These are phyloP conservation scores for Leptodactylus fallax DNA, from an alignment of 2,797 vertebrate species.

Conservation along the genomic window DNA sequence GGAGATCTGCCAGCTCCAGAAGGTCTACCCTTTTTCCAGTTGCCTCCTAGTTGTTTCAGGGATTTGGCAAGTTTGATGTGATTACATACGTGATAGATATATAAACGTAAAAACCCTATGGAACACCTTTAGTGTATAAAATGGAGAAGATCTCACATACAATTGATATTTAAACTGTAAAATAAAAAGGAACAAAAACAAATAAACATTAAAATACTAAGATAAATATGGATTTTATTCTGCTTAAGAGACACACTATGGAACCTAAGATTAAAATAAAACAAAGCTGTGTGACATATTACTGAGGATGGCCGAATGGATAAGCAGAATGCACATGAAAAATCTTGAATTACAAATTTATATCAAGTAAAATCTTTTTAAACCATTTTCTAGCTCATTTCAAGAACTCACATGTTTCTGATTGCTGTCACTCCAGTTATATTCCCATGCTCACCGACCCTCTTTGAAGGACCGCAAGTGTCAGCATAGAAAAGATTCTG, in stretches of 20 bases:
- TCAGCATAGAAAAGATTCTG: slow-evolving; percentile 35
- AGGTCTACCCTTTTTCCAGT: too few species aligned
- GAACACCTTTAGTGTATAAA: too few species aligned
- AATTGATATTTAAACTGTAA: too few species aligned
- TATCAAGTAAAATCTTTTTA: neutral
- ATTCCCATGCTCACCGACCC: slow-evolving; percentile 25
- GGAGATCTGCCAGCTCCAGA: too few species aligned
- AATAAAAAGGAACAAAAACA: too few species aligned
- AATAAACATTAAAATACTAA: too few species aligned
- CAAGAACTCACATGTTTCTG: neutral
- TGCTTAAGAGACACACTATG: neutral
- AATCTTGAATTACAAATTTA: neutral
- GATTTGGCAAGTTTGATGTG: too few species aligned
- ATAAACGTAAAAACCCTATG: too few species aligned
- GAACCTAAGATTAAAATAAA: neutral
- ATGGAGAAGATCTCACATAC: too few species aligned
- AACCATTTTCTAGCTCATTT: neutral
- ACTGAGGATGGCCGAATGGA: neutral
- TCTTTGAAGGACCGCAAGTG: slow-evolving; percentile 33
- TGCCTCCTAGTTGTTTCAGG: too few species aligned
- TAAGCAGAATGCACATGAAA: neutral
- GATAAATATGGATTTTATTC: neutral
- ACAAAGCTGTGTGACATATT: neutral
- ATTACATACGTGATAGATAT: too few species aligned
- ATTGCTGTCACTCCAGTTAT: slow-evolving; percentile 30